Conservation (phyloP, 1,140 invertebrate genomes). For the Drosophila tropicalis region DNA sequence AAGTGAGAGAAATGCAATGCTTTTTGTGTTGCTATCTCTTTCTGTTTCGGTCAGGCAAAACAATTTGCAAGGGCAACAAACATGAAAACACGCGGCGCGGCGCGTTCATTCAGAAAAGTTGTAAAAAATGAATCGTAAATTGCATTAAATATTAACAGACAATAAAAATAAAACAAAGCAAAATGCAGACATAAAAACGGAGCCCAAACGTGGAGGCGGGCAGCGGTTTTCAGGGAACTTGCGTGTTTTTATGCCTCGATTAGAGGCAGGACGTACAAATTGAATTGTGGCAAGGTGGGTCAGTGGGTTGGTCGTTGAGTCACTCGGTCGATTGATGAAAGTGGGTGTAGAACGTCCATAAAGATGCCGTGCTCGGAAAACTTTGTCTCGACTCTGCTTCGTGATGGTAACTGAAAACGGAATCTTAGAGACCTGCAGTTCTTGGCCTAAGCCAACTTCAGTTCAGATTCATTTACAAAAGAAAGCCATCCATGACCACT, state of each 20-base stretch:
- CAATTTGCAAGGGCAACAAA: slow-evolving; percentile 39
- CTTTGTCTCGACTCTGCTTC: neutral
- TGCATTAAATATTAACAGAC: slow-evolving; percentile 81
- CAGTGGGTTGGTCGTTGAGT: neutral
- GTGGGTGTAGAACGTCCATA: neutral
- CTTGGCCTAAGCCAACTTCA: neutral
- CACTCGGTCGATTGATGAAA: neutral
- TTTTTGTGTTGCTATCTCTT: neutral
- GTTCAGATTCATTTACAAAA: slow-evolving; percentile 6
- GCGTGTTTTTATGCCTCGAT: slow-evolving; percentile 75
- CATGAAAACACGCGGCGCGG: slow-evolving; percentile 16
- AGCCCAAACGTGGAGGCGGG: slow-evolving; percentile 25
- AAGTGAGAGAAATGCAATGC: neutral
- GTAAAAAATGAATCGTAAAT: slow-evolving; percentile 80
- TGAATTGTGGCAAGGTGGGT: neutral
- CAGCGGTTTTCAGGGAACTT: slow-evolving; percentile 51
- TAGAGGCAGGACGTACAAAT: slow-evolving; percentile 41
- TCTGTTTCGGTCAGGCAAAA: neutral
- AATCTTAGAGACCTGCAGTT: slow-evolving; percentile 7
- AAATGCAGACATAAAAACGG: slow-evolving; percentile 68
- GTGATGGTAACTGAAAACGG: slow-evolving; percentile 47
- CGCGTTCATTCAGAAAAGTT: slow-evolving; percentile 64
- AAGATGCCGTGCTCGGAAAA: slow-evolving; percentile 3
- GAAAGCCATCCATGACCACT: slow-evolving; percentile 34
- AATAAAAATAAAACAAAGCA: slow-evolving; percentile 63